phyloP scores from a whole-genome alignment of 1,140 invertebrate genomes.

The Neomicropteryx cornuta region DNA sequence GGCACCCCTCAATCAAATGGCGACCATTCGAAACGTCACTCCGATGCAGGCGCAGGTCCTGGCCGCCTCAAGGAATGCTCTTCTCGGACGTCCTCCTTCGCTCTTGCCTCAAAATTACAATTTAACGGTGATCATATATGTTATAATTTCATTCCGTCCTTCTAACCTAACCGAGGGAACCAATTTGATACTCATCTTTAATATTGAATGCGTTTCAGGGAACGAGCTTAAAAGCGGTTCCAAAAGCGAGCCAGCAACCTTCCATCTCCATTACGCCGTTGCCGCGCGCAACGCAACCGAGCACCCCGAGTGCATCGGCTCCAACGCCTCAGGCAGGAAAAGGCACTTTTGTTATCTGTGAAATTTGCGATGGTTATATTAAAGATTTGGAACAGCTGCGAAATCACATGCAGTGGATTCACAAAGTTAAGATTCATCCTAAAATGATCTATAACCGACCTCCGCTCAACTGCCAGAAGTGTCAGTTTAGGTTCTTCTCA shows the following conservation, averaged over 20 bases:
- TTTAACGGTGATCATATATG: conserved; percentile 10
- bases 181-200: no score
- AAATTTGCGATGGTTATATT: conserved; percentile 92
- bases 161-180: conserved; percentile 41
- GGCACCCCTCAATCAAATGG: no score
- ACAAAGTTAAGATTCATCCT: conserved; percentile 92
- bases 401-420: conserved; percentile 94
- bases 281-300: conserved; percentile 52
- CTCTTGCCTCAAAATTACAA: no score
- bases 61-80: no score
- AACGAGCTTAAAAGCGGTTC: conserved; percentile 11
- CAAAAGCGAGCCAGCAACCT: conserved; percentile 51
- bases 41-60: no score
- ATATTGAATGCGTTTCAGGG: neutral
- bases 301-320: conserved; percentile 30
- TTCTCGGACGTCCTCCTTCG: no score
- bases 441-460: conserved; percentile 94
- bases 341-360: conserved; percentile 84
- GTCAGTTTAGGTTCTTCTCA: conserved; percentile 68
- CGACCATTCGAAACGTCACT: no score
- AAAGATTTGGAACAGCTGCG: conserved; percentile 87
- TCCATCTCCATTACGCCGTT: conserved; percentile 88
- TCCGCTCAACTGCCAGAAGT: conserved; percentile 90
- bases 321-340: conserved; percentile 42
- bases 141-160: conserved; percentile 15